A percentile compares a stretch with the other conserved stretches of the same genome.
These are phyloP conservation scores for Idris sp. DNA, from an alignment of 1,140 invertebrate genomes.

Conservation along the genomic window DNA sequence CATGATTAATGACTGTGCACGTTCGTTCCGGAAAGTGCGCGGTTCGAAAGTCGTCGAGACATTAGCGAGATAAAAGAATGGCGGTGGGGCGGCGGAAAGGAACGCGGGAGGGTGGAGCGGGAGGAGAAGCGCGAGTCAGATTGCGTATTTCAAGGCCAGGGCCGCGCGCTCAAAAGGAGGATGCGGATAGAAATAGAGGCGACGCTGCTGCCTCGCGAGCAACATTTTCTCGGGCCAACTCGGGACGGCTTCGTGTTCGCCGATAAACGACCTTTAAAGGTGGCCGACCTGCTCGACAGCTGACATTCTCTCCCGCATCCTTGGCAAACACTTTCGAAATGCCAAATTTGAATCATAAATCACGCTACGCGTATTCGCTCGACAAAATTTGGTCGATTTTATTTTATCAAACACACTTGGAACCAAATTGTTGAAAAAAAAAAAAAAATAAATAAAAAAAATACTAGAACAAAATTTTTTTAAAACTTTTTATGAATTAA, in stretches of 20 bases:
- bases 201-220: constrained; percentile 22
- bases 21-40: constrained; percentile 46
- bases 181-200: constrained; percentile 56
- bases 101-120: too few species aligned
- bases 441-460: too few species aligned
- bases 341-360: constrained; percentile 51
- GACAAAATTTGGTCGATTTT: too few species aligned
- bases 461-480: too few species aligned
- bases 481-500: too few species aligned
- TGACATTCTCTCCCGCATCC: constrained; percentile 62
- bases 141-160: constrained; percentile 64
- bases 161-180: constrained; percentile 59
- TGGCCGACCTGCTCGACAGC: constrained; percentile 65
- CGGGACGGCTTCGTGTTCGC: constrained; percentile 40
- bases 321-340: constrained; percentile 56
- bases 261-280: constrained; percentile 69
- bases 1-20: constrained; percentile 32
- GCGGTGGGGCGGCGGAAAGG: constrained; percentile 1
- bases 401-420: too few species aligned
- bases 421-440: too few species aligned
- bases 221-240: constrained; percentile 39
- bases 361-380: constrained; percentile 6
- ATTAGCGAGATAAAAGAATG: constrained; percentile 34
- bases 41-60: constrained; percentile 46
- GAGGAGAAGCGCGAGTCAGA: constrained; percentile 38